Evolutionary conservation across 2,113 vertebrate species (phyloP).

Genomic region (Tautogolabrus adspersus): DNA sequence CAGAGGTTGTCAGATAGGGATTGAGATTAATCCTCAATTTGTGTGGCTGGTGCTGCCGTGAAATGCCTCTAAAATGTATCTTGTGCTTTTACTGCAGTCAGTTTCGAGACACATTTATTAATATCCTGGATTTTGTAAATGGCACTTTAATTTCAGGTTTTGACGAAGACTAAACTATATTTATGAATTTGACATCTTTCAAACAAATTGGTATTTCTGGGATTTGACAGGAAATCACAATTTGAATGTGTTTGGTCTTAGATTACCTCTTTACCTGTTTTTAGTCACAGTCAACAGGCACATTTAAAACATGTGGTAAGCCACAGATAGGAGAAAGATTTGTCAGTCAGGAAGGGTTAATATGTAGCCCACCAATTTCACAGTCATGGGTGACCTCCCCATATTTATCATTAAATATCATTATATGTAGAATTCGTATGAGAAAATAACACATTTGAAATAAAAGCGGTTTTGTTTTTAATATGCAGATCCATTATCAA

Average conservation of each 20-base stretch:
- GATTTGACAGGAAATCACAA: slow-evolving; percentile 4
- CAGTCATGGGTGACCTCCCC: not conserved
- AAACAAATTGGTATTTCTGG: not conserved
- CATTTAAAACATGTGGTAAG: not conserved
- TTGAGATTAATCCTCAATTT: slow-evolving; percentile 38
- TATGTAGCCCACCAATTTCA: not conserved
- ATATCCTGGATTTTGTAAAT: not conserved
- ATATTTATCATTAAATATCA: not conserved
- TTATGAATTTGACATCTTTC: not conserved
- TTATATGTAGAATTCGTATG: not conserved
- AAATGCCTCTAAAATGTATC: slow-evolving; percentile 13
- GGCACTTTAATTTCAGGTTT: slow-evolving; percentile 8
- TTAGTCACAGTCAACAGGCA: slow-evolving; percentile 13
- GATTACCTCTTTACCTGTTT: not conserved
- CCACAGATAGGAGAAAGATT: not conserved
- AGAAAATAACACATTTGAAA: no score
- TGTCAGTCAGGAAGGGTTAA: not conserved
- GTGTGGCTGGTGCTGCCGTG: slow-evolving; percentile 20
- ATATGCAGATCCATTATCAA: no score
- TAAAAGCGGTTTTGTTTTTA: no score
- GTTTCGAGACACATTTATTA: not conserved
- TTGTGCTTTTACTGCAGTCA: not conserved
- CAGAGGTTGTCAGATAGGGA: slow-evolving; percentile 26
- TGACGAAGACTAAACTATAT: not conserved
- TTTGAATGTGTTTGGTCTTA: not conserved